These are phyloP conservation scores for Carollia perspicillata DNA, from an alignment of 2,113 vertebrate species.

Conservation along the genomic window DNA sequence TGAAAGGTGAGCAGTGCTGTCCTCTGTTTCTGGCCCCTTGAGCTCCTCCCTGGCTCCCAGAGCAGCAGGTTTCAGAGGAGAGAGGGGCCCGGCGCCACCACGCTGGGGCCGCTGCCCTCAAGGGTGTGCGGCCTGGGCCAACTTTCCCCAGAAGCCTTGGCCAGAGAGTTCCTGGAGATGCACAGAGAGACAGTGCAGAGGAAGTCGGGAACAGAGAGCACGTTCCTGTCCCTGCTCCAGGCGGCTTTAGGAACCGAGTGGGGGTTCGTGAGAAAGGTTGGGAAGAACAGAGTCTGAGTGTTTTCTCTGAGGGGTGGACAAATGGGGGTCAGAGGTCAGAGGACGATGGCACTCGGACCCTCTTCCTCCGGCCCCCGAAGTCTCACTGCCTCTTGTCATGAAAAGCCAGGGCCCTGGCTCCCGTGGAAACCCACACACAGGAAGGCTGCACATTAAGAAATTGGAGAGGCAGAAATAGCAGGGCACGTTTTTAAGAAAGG, in stretches of 20 bases:
- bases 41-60: background rate
- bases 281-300: background rate
- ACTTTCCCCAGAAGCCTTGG: background rate
- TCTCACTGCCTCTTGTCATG: background rate
- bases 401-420: background rate
- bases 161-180: background rate
- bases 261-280: background rate
- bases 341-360: background rate
- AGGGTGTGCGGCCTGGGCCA: background rate
- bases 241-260: background rate
- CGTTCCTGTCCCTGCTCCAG: background rate
- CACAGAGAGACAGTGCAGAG: background rate
- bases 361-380: background rate
- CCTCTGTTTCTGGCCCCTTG: background rate
- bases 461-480: background rate
- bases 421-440: background rate
- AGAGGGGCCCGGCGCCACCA: background rate
- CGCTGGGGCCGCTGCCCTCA: rapidly evolving
- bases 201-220: background rate
- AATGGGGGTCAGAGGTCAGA: background rate
- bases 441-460: background rate
- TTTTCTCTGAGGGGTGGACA: background rate
- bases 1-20: constrained; percentile 87
- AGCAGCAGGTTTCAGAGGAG: background rate
- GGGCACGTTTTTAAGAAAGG: background rate